phyloP scores from a whole-genome alignment of 2,888 invertebrate genomes.

The Sipha maydis region DNA sequence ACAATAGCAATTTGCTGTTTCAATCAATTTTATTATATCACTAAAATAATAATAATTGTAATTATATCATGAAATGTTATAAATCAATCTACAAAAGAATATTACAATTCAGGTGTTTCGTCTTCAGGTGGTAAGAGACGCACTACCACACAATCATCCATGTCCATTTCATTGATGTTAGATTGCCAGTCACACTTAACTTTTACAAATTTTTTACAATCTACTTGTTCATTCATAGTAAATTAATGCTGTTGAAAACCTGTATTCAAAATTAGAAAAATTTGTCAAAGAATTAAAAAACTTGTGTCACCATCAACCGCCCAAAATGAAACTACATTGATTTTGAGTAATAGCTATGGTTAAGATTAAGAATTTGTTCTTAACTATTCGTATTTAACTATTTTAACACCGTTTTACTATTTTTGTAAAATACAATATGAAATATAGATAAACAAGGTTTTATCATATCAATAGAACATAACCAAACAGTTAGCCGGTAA shows the following conservation, averaged over 20 bases:
- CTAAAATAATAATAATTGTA: not conserved
- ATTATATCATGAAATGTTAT: not conserved
- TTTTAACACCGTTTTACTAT: too few relatives aligned
- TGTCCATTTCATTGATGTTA: conserved; percentile 30
- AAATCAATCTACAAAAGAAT: not conserved
- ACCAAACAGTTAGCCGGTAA: too few relatives aligned
- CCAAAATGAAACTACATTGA: too few relatives aligned
- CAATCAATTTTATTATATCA: not conserved
- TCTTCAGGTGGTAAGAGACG: not conserved
- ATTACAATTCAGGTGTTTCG: not conserved
- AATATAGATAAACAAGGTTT: too few relatives aligned
- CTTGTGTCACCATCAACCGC: too few relatives aligned
- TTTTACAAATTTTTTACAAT: not conserved
- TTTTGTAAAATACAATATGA: too few relatives aligned
- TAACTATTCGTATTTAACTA: too few relatives aligned
- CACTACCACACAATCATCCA: not conserved
- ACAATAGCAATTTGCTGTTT: not conserved
- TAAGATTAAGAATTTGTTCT: too few relatives aligned
- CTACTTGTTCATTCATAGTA: not conserved
- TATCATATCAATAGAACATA: too few relatives aligned
- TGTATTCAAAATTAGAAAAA: too few relatives aligned
- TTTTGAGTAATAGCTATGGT: too few relatives aligned
- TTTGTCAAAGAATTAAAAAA: too few relatives aligned
- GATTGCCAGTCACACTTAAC: conserved; percentile 31
- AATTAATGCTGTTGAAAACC: not conserved